Base-by-base conservation (phyloP, 1,140 invertebrate genomes). In the Eriocheir sinensis region DNA sequence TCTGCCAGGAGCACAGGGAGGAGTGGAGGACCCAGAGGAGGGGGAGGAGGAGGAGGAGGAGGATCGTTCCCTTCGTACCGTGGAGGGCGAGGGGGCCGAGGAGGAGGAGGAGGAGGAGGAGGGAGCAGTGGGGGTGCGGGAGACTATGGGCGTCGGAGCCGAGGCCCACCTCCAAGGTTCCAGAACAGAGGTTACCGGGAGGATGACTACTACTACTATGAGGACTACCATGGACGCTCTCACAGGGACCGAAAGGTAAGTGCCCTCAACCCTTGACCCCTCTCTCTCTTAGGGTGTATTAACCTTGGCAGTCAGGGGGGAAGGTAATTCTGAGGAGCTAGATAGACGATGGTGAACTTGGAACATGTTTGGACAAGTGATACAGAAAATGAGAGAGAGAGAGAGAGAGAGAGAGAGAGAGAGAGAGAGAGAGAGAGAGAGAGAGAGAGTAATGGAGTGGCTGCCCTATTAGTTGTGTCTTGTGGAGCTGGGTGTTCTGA, bases 111-210 rank as follows among this genome's bases (percentile, higher is more conserved):
- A 93, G 92, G 92, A 44, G 81, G 41, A 0, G 44, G 92, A 32
- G 92, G 83, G n/a, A 30, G 90, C 32, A 79, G 94, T 32, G 48
- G 91, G 9, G 38, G 83, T 32, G 89, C 89, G 30, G 89, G 89
- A 30, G 94, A 95, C 9, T 95, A 92, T 40, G 89, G 53, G 30
- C 89, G 93, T 21, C 79, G 92, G 88, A 72, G 89, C 30, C 85
- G 95, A 91, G 95, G 95, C 30, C 95, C 92, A n/a, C 95, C 95
- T 80, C 95, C 95, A 83, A 95, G 95, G 36, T 95, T 95, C 89
- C 95, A 95, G 34, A 95, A 91, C 12, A 91, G 93, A 8, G 36
- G 53, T 60, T 93, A 93, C 81, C 32, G 93, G 81, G 95, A 91
- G 79, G 95, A 94, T 21, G 92, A 95, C 79, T 91, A 95, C 81